Base-by-base conservation (phyloP, 2,797 vertebrate genomes). In the Periophthalmus magnuspinnatus region DNA sequence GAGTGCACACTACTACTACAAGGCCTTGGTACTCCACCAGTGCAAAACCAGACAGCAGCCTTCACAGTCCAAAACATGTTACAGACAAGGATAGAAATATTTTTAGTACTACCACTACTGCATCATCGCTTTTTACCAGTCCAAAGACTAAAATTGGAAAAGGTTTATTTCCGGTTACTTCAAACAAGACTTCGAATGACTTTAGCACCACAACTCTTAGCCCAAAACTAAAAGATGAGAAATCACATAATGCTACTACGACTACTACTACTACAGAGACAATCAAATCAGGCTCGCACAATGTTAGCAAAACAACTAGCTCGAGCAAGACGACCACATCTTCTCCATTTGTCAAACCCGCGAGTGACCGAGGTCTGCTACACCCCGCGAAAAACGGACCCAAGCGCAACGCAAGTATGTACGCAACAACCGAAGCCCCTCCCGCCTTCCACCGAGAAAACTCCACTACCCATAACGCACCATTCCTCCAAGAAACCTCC, bases 391-490 rank as follows among this genome's bases (percentile, higher is more conserved):
- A 85, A 1, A 61, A 81, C 52, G 71, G 75, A 17, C 55, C 87
- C 60, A 84, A 87, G 68, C 76, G 88, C 28, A 83, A 84, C 71
- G 87, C 64, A 68, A 81, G 81, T 17, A 22, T 74, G 14, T 73
- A 81, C 65, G 21, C 81, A 64, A 81, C 85, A 58, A 76, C 82
- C 9, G 57, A 84, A 74, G 82, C 81, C 57, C 74, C 81, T 77
- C 83, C 57, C 70, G 89, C 88, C 73, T 90, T 87, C 79, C 86
- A 83, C 52, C 71, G 72, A 74, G 89, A 55, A 60, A 24, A 87
- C 71, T 88, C 90, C 60, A 90, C 92, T 47, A 85, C 92, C 78
- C 84, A 86, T 73, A 87, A 88, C 77, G 88, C 92, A 34, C 87
- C 92, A 19, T 89, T 90, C 38, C 60, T 84, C 63, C 93, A 94